Conservation (phyloP, 2,113 vertebrate genomes). For the Galemys pyrenaicus region DNA sequence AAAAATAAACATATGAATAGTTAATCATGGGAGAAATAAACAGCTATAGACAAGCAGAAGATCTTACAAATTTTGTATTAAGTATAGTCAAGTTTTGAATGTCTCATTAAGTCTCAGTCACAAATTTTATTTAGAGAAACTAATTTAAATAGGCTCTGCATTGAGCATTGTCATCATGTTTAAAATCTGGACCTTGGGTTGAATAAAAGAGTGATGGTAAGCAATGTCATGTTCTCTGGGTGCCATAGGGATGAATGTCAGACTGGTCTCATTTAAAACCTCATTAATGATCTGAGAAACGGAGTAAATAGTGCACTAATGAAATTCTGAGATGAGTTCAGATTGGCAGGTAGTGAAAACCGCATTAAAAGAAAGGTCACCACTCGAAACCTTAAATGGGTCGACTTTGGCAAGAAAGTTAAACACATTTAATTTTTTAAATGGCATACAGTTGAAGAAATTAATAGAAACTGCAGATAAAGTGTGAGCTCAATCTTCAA, state of each 20-base stretch:
- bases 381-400: constrained; percentile 8
- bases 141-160: constrained; percentile 46
- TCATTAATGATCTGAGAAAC: constrained; percentile 61
- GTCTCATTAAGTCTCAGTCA: constrained; percentile 61
- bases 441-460: not conserved
- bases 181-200: constrained; percentile 42
- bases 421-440: constrained; percentile 36
- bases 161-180: constrained; percentile 46
- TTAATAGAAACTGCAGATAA: not conserved
- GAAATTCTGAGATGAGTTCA: constrained; percentile 61
- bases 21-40: constrained; percentile 22
- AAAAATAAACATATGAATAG: constrained; percentile 39
- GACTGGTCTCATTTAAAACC: constrained; percentile 42
- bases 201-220: constrained; percentile 47
- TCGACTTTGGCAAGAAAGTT: constrained; percentile 33
- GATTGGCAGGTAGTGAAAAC: constrained; percentile 59
- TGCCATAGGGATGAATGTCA: constrained; percentile 66
- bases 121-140: constrained; percentile 45
- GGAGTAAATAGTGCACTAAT: constrained; percentile 69
- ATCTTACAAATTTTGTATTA: constrained; percentile 8
- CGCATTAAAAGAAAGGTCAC: not conserved
- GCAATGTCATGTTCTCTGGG: constrained; percentile 41
- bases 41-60: not conserved
- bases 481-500: not conserved
- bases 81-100: constrained; percentile 36